These are phyloP conservation scores for Sericinus montela DNA, from an alignment of 2,888 invertebrate genomes.

Conservation along the genomic window DNA sequence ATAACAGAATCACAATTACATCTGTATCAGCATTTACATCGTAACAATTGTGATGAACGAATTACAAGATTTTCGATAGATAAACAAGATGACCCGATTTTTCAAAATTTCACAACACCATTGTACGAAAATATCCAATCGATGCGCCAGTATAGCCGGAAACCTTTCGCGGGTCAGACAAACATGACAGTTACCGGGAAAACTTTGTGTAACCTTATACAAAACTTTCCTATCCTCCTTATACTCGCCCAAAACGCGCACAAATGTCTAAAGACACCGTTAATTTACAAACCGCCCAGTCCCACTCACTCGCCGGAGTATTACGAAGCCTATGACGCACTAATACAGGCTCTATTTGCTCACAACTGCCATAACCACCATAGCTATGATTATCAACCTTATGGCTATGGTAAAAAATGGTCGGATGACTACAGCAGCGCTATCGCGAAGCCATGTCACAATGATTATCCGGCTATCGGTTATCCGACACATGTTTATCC, in stretches of 20 bases:
- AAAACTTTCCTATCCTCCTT: slow-evolving; percentile 59
- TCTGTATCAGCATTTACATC: not conserved
- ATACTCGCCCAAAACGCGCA: slow-evolving; percentile 63
- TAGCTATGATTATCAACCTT: slow-evolving; percentile 8
- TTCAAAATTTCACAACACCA: not conserved
- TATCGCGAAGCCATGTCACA: slow-evolving; percentile 21
- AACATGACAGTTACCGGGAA: slow-evolving; percentile 55
- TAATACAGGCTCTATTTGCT: slow-evolving; percentile 49
- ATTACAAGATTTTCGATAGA: not conserved
- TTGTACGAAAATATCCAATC: not conserved
- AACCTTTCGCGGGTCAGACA: not conserved
- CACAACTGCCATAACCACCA: slow-evolving; percentile 28
- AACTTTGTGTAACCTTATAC: slow-evolving; percentile 58
- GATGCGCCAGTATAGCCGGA: not conserved
- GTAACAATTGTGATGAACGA: not conserved
- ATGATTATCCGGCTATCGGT: not conserved
- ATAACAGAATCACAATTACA: not conserved
- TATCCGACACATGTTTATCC: slow-evolving; percentile 4
- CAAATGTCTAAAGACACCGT: slow-evolving; percentile 56
- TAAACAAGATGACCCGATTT: slow-evolving; percentile 1
- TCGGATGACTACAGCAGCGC: slow-evolving; percentile 6
- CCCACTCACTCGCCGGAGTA: slow-evolving; percentile 66
- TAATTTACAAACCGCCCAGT: slow-evolving; percentile 59
- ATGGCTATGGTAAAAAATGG: slow-evolving; percentile 30
- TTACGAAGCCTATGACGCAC: slow-evolving; percentile 59